Base-by-base conservation (phyloP, 2,113 vertebrate species). In the Pelvicachromis taeniatus region DNA sequence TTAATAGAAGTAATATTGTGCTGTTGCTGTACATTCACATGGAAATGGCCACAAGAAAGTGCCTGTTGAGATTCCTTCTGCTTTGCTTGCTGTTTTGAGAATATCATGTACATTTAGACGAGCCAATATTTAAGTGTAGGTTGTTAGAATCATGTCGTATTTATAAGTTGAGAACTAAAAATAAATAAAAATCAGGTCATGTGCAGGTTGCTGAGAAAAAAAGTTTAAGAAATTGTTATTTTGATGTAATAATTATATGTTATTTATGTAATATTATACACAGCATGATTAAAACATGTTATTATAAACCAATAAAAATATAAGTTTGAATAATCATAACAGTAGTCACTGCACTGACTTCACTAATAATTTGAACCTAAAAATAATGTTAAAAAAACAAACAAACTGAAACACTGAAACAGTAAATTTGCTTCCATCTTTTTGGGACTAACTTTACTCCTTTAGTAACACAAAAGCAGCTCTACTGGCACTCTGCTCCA, bases 231-330 rank as follows among this genome's bases (percentile, higher is more conserved):
- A 12, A 50, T 12, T 75, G 42, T 31, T 0, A 16, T 26, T 75
- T 75, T 75, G 50, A 50, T 75, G 42, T 19, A 29, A 75, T 19
- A 0, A 48, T 73, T 29, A 29, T 0, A 23, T 19, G 21, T 0
- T 75, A 63, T 50, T 31, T 50, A 75, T 75, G 26, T 75, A 31
- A 31, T 50, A 8, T 0, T 50, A 23, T 50, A 19, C 23, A 0
- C 0, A 0, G 3, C 42, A 0, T 50, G 42, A 75, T 31, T 75
- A 75, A 50, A 75, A 31, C 14, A 11, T 19, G 13, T 4, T 29
- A 48, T 48, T 73, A 73, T 19, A 26, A 29, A 29, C 59, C 59
- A 73, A 29, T 19, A 29, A 29, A 19, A 12, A 19, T 19, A 6
- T 73, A 10, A 19, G 42, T 7, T 19, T 48, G 23, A 9, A 7